These are phyloP conservation scores for Rhopalosiphum maidis DNA, from an alignment of 1,140 invertebrate genomes.

Conservation along the genomic window DNA sequence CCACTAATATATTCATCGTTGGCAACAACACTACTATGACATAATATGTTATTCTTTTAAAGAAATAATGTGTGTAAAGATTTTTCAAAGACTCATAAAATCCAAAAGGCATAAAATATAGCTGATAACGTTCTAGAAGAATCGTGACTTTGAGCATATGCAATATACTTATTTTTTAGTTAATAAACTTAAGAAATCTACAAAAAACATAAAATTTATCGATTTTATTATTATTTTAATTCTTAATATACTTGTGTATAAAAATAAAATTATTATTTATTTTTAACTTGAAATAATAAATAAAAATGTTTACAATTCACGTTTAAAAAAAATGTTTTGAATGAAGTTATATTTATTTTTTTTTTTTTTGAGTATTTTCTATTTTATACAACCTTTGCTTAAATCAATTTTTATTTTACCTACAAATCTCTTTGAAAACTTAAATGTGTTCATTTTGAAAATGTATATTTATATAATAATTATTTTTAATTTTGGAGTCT, in stretches of 20 bases:
- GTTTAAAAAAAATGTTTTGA: neutral
- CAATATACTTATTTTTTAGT: neutral
- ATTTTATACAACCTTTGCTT: neutral
- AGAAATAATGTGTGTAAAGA: neutral
- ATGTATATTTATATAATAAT: no score
- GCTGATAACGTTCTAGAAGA: neutral
- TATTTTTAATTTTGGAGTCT: neutral
- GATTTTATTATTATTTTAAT: neutral
- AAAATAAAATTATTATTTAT: neutral
- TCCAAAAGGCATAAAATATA: neutral
- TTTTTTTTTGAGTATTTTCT: neutral
- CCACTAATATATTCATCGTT: no score
- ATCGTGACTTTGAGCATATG: neutral
- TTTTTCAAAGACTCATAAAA: neutral
- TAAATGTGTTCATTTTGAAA: neutral
- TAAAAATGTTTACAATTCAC: neutral
- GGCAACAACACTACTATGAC: neutral
- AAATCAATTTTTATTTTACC: neutral
- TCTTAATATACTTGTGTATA: neutral
- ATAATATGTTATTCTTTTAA: neutral
- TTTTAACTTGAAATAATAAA: neutral
- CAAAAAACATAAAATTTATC: neutral
- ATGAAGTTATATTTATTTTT: neutral
- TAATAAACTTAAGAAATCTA: neutral
- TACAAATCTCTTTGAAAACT: neutral